Percentiles rank a stretch among this genome's conserved stretches.
phyloP scores from a whole-genome alignment of 2,797 vertebrate genomes.

The Phoebastria nigripes region DNA sequence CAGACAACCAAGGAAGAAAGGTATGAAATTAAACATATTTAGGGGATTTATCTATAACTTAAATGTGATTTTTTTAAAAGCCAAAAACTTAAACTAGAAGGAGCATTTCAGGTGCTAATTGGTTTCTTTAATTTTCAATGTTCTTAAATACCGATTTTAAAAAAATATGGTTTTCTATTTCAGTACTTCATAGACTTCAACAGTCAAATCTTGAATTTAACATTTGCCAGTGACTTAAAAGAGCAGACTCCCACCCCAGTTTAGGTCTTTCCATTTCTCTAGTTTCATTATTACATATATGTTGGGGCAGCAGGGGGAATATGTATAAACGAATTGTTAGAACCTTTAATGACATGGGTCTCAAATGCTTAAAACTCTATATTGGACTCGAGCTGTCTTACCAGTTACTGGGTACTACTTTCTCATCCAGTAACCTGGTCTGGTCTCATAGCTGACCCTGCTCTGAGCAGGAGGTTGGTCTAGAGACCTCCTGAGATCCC shows the following conservation, averaged over 20 bases:
- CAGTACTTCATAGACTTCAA: neutral
- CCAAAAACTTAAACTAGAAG: neutral
- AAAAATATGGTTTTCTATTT: neutral
- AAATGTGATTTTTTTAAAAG: neutral
- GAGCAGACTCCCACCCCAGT: neutral
- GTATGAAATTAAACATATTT: constrained; percentile 7
- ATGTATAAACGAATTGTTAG: neutral
- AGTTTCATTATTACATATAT: neutral
- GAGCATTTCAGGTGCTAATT: neutral
- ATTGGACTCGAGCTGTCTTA: neutral
- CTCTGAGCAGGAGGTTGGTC: neutral
- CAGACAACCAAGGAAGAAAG: constrained; percentile 13
- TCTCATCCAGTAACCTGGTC: neutral
- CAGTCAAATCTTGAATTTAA: neutral
- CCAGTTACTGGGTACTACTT: neutral
- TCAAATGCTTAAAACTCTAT: neutral
- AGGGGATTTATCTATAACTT: neutral
- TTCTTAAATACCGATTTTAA: neutral
- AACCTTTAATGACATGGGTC: neutral
- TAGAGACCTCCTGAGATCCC: neutral
- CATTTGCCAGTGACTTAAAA: neutral
- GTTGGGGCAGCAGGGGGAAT: neutral
- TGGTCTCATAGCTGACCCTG: neutral
- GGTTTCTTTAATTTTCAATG: neutral
- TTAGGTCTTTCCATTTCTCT: neutral